Percentiles rank a stretch among this genome's conserved stretches.
These are phyloP conservation scores for Rhynchonema sp. DNA, from an alignment of 2,888 invertebrate species.

Conservation along the genomic window DNA sequence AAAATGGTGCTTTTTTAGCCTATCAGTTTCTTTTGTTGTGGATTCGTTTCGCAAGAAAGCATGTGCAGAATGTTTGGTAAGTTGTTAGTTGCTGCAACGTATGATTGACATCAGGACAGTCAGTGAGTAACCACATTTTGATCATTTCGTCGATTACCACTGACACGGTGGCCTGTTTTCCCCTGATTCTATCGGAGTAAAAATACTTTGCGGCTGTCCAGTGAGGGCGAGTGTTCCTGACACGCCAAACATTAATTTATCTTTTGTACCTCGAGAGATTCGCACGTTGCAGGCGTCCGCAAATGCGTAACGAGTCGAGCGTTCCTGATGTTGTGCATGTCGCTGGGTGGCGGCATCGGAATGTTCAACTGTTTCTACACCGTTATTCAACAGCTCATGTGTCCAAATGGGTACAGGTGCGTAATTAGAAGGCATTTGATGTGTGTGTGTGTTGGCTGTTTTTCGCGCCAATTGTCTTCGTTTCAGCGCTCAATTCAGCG, in stretches of 20 bases:
- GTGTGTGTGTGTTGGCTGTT: constrained; percentile 1
- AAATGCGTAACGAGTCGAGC: constrained; percentile 16
- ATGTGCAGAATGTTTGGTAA: no score
- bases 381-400: constrained; percentile 31
- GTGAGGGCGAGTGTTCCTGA: not conserved
- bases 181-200: not conserved
- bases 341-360: constrained; percentile 27
- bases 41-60: no score
- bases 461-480: no score
- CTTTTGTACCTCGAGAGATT: not conserved
- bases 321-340: constrained; percentile 20
- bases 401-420: constrained; percentile 35
- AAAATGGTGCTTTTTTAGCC: not conserved
- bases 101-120: no score
- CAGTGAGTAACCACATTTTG: no score
- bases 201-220: not conserved
- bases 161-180: no score
- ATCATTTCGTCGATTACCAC: no score
- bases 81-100: no score
- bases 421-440: constrained; percentile 10
- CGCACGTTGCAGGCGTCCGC: constrained; percentile 15
- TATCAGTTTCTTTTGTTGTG: no score
- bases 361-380: constrained; percentile 29
- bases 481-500: not conserved
- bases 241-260: not conserved